Conservation (phyloP, 1,140 invertebrate species). For the Zaprionus gabonicus region DNA sequence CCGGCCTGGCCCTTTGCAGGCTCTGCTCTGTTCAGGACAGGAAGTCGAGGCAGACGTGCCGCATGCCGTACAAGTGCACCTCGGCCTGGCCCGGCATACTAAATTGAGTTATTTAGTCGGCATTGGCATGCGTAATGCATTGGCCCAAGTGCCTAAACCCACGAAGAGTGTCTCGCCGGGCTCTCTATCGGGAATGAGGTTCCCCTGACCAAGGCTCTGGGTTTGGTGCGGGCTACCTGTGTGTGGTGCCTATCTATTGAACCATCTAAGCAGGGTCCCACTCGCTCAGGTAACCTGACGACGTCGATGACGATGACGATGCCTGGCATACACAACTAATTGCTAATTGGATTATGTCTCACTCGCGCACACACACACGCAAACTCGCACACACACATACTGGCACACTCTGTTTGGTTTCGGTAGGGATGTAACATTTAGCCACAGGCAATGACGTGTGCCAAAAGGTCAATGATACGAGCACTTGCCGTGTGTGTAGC, state of each 20-base stretch:
- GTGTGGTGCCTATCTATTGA: conserved; percentile 48
- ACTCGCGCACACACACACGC: conserved; percentile 30
- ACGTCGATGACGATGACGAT: conserved; percentile 15
- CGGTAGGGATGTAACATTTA: conserved; percentile 19
- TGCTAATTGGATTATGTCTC: conserved; percentile 82
- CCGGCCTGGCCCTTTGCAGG: neutral
- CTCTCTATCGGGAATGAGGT: neutral
- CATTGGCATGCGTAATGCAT: conserved; percentile 58
- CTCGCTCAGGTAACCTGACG: conserved; percentile 63
- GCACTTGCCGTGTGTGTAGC: conserved; percentile 20
- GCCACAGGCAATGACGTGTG: conserved; percentile 49
- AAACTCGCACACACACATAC: neutral
- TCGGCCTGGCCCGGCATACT: conserved; percentile 31
- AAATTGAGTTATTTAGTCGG: conserved; percentile 75
- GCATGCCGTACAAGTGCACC: conserved; percentile 48
- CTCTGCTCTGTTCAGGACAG: conserved; percentile 4
- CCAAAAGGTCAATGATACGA: conserved; percentile 75
- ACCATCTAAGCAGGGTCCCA: conserved; percentile 55
- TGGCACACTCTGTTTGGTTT: neutral
- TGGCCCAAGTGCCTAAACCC: conserved; percentile 33
- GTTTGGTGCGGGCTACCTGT: conserved; percentile 26
- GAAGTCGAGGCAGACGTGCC: conserved; percentile 39
- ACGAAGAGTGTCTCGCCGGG: neutral
- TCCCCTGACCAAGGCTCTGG: too few relatives aligned
- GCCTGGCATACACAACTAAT: conserved; percentile 75